Evolutionary conservation across 2,113 vertebrate genomes (phyloP).

Genomic region (Bufo gargarizans): DNA sequence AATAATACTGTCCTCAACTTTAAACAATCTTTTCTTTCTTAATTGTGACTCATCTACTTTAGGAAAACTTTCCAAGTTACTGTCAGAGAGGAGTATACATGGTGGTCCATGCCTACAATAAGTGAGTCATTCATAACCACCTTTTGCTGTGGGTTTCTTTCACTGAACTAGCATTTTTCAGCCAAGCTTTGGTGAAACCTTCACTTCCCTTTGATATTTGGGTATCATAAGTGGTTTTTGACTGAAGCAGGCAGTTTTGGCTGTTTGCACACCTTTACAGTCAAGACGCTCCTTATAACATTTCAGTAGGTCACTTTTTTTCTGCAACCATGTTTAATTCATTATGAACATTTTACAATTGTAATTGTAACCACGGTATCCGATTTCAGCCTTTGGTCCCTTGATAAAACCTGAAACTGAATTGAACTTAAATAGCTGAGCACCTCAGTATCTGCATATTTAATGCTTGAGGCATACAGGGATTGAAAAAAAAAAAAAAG

Average conservation of each 20-base stretch:
- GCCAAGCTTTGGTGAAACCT: neutral
- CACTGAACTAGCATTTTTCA: neutral
- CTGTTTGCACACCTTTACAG: too few species aligned
- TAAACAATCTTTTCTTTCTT: neutral
- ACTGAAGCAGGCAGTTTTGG: neutral
- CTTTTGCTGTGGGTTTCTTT: neutral
- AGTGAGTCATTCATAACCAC: too few species aligned
- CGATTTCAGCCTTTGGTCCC: too few species aligned
- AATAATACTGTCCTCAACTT: neutral
- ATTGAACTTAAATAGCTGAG: too few species aligned
- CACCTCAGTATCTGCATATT: too few species aligned
- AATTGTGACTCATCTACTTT: neutral
- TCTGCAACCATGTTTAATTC: neutral
- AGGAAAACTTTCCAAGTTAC: neutral
- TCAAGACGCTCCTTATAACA: neutral
- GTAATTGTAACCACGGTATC: neutral
- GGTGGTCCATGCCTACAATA: neutral
- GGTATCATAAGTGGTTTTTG: neutral
- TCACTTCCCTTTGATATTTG: neutral
- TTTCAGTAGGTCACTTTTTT: neutral
- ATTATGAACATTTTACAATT: neutral
- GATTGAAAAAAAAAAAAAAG: too few species aligned
- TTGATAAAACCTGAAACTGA: too few species aligned
- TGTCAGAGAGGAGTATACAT: neutral
- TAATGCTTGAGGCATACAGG: too few species aligned